Evolutionary conservation across 2,113 vertebrate genomes (phyloP), one percentile per base, ranked within the genome.

Genomic region (Brevimyrus niger): DNA sequence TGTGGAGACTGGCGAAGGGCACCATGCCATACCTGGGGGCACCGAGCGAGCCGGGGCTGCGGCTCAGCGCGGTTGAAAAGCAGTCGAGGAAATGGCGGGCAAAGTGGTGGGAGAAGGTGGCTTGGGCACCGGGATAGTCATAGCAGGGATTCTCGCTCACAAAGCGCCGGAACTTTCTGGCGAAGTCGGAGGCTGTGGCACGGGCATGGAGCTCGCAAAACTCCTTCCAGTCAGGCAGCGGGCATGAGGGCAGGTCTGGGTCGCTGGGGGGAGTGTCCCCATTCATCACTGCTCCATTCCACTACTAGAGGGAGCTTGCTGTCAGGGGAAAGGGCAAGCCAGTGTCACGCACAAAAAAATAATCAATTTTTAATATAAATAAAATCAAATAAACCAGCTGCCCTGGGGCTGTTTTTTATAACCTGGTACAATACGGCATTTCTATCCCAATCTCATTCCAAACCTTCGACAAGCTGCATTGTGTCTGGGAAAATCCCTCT

Each of bases 261-360:
- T 97, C 97, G 96, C 97, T 96, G 89, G 97, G 93, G 92, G 95
- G 92, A 93, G 94, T 95, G 90, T 97, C 96, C 93, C 98, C 97
- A 96, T 98, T 99, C 98, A 99, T 99, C 97, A 96, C 97, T 97
- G 96, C 93, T 94, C 98, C 98, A 99, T 99, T 95, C 95, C 97
- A 96, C 96, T 95, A 92, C 94, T 91, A 58, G 86, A 94, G 89
- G 15, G 93, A 93, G 93, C 93, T 21, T 50, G 73, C 69, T 88
- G 86, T 76, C 27, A 10, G 31, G 53, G 19, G 48, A n/a, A 27
- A 84, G 38, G 53, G 73, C 76, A 17, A 88, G n/a, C 38, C 47
- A 73, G 42, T 50, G 17, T 89, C 15, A 89, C 65, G 19, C 42
- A 50, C 13, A 80, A 38, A 31, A 11, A 35, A 44, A 4, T n/a